These are phyloP conservation scores for Monodelphis domestica DNA, from an alignment of 2,797 vertebrate genomes.

Conservation along the genomic window DNA sequence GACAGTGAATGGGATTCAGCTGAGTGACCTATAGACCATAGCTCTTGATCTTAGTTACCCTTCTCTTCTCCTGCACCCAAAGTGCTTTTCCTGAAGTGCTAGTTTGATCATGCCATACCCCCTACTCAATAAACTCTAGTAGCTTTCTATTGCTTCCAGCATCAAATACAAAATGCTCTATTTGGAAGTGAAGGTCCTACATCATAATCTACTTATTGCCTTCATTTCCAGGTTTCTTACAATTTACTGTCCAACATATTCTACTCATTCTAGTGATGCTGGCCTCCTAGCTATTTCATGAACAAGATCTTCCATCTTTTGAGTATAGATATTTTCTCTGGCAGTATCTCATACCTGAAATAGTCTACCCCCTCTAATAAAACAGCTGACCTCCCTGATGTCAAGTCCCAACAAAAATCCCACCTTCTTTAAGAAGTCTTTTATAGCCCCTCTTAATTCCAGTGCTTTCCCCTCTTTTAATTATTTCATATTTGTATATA, in stretches of 20 bases:
- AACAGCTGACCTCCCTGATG: not conserved
- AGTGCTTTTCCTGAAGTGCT: not conserved
- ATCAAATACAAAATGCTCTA: not conserved
- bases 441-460: not conserved
- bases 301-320: not conserved
- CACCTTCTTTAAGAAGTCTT: not conserved
- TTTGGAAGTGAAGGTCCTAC: not conserved
- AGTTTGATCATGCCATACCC: not conserved
- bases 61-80: not conserved
- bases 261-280: not conserved
- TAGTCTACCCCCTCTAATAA: not conserved
- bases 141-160: not conserved
- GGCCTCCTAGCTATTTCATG: not conserved
- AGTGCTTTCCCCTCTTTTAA: not conserved
- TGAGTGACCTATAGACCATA: not conserved
- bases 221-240: not conserved
- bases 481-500: not conserved
- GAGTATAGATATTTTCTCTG: not conserved
- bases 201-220: not conserved
- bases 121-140: not conserved
- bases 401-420: not conserved
- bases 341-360: not conserved
- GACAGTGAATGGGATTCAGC: not conserved
- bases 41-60: slow-evolving; percentile 3
- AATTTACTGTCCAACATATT: not conserved